These are phyloP conservation scores for Varanus komodoensis DNA, from an alignment of 2,113 vertebrate genomes.

Conservation along the genomic window DNA sequence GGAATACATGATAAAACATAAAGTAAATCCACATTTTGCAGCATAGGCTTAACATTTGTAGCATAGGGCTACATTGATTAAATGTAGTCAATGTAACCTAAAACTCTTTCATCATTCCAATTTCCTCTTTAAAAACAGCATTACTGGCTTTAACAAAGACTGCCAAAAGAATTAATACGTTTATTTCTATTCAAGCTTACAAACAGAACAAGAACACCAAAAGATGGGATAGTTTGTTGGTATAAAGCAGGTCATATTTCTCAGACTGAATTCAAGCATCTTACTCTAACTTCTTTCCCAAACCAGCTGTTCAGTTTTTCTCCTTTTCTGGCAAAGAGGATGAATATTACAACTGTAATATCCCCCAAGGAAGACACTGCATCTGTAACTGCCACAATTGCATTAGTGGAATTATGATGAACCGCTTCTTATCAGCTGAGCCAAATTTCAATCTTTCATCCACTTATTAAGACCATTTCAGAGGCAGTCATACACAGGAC, in stretches of 20 bases:
- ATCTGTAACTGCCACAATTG: background rate
- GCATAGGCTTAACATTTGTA: slow-evolving; percentile 11
- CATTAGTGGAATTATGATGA: slow-evolving; percentile 45
- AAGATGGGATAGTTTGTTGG: slow-evolving; percentile 38
- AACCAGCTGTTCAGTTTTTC: slow-evolving; percentile 33
- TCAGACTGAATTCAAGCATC: slow-evolving; percentile 13
- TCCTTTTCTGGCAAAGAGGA: slow-evolving; percentile 45
- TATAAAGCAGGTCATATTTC: slow-evolving; percentile 35
- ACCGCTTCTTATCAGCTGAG: slow-evolving; percentile 36
- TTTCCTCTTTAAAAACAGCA: slow-evolving; percentile 31
- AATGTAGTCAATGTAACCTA: slow-evolving; percentile 34
- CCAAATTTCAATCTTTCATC: slow-evolving; percentile 37
- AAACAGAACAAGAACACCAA: slow-evolving; percentile 52
- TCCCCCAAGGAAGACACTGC: slow-evolving; percentile 8
- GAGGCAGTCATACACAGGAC: slow-evolving; percentile 19
- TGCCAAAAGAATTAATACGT: slow-evolving; percentile 44
- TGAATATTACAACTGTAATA: background rate
- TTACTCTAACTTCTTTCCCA: background rate
- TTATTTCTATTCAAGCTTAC: slow-evolving; percentile 18
- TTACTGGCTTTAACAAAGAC: slow-evolving; percentile 25
- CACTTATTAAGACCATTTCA: slow-evolving; percentile 22
- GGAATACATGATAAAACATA: background rate
- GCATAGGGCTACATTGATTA: slow-evolving; percentile 24
- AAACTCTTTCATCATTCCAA: slow-evolving; percentile 29
- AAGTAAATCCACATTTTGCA: slow-evolving; percentile 27